These are phyloP conservation scores for Phacellophora camtschatica DNA, from an alignment of 30 jellyfish, hydroid and myxozoan species.

Conservation along the genomic window DNA sequence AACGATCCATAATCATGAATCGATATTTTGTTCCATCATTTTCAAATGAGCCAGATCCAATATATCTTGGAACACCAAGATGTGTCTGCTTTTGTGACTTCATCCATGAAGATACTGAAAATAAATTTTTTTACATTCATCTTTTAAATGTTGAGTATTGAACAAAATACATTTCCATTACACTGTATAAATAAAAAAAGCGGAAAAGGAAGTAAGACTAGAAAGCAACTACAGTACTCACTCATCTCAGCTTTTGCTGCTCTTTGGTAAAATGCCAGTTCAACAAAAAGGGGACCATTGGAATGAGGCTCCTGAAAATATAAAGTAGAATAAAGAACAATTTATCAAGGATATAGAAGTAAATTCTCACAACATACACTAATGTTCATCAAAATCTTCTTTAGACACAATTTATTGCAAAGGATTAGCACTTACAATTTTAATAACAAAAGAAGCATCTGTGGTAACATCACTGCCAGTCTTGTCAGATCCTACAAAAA, in stretches of 20 bases:
- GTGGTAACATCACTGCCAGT: slow-evolving; percentile 1
- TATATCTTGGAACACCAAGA: slow-evolving; percentile 83
- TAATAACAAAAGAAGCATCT: slow-evolving; percentile 30
- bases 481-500: slow-evolving; percentile 27
- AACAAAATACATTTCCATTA: no score
- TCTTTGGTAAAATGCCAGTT: slow-evolving; percentile 95
- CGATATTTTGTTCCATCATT: slow-evolving; percentile 65
- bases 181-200: no score
- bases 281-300: slow-evolving; percentile 98
- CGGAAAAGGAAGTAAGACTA: background rate
- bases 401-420: background rate
- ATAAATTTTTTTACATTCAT: background rate
- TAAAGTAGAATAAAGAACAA: background rate
- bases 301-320: slow-evolving; percentile 94
- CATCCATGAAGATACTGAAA: slow-evolving; percentile 82
- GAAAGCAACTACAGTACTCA: slow-evolving; percentile 34
- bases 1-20: slow-evolving; percentile 90
- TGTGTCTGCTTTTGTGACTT: slow-evolving; percentile 46
- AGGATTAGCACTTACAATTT: slow-evolving; percentile 15
- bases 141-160: background rate
- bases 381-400: background rate
- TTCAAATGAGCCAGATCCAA: slow-evolving; percentile 91
- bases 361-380: background rate
- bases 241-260: slow-evolving; percentile 91
- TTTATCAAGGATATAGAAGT: background rate